Evolutionary conservation across 2,797 vertebrate species (phyloP), one percentile per base, ranked within the genome.

Genomic region (Gouania willdenowi): DNA sequence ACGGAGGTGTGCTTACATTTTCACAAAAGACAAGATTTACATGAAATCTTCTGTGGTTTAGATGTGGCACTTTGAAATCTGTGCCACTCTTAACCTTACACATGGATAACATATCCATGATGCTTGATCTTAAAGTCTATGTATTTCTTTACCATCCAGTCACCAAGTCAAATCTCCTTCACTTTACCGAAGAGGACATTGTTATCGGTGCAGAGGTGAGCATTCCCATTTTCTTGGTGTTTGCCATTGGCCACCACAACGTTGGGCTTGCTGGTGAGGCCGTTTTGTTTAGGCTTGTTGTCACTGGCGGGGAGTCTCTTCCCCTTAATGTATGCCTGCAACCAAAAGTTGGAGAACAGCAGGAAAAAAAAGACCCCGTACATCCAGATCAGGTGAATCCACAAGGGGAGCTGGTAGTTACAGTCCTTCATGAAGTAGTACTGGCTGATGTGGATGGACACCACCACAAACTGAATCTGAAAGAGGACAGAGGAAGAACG

Each of bases 341-440:
- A 88, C 95, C 95, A 99, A 62, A 99, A 99, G 66, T 97, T 93
- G 75, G 95, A 94, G 83, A 99, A 99, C 5, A 99, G 91, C 40
- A 93, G 5, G 48, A 99, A 97, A 89, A 99, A 99, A 79, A 98
- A 89, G 48, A 90, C 88, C 12, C 95, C 94, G 0, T 98, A 95
- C 62, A 98, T 92, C 93, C 93, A 97, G 85, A 98, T 91, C 46
- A 98, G 88, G 68, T 97, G 94, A 73, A 99, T 93, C 72, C 95
- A 96, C 47, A 94, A 6, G 3, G 93, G 95, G 15, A 90, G 82
- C 70, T 99, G 94, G 84, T 93, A 99, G 61, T 88, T 82, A 44
- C 96, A 99, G 71, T 82, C 87, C 31, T 94, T 85, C 89, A 98
- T 94, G 85, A 98, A 95, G 86, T 99, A 99, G 87, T 97, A 99